A percentile compares a stretch with the other conserved stretches of the same genome.
phyloP scores from a whole-genome alignment of 2,113 vertebrate genomes.

The Bos indicus region DNA sequence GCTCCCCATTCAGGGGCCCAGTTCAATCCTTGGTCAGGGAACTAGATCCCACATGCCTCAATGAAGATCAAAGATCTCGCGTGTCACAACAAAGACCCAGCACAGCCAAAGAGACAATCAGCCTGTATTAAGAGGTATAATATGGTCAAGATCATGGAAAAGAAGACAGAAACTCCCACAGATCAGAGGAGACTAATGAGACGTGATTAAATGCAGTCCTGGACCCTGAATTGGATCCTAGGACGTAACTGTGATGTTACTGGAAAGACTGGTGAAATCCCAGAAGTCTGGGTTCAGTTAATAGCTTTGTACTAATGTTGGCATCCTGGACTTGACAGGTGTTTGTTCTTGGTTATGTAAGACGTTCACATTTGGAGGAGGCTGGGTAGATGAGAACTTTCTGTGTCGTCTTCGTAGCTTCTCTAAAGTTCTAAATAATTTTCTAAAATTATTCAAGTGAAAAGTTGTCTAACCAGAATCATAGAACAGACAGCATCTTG shows the following conservation, averaged over 20 bases:
- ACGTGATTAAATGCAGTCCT: not conserved
- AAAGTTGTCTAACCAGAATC: not conserved
- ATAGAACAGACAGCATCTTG: not conserved
- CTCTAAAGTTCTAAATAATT: not conserved
- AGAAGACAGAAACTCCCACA: not conserved
- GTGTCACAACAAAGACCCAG: not conserved
- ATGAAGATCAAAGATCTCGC: not conserved
- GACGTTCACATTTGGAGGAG: not conserved
- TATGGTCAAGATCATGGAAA: not conserved
- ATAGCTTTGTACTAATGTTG: not conserved
- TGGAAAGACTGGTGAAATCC: not conserved
- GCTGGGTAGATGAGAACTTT: not conserved
- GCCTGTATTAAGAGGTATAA: not conserved
- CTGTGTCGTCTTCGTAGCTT: not conserved
- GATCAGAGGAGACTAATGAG: not conserved
- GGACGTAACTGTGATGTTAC: not conserved
- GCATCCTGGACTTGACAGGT: not conserved
- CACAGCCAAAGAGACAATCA: not conserved
- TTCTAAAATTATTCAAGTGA: not conserved
- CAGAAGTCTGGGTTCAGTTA: not conserved
- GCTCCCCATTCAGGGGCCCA: not conserved
- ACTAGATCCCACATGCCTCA: not conserved
- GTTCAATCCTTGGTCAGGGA: not conserved
- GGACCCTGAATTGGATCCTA: not conserved
- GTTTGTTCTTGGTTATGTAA: accelerated